A percentile compares a stretch with the other conserved stretches of the same genome.
phyloP scores from a whole-genome alignment of 2,888 invertebrate genomes.

The Ptychoptera contaminata region DNA sequence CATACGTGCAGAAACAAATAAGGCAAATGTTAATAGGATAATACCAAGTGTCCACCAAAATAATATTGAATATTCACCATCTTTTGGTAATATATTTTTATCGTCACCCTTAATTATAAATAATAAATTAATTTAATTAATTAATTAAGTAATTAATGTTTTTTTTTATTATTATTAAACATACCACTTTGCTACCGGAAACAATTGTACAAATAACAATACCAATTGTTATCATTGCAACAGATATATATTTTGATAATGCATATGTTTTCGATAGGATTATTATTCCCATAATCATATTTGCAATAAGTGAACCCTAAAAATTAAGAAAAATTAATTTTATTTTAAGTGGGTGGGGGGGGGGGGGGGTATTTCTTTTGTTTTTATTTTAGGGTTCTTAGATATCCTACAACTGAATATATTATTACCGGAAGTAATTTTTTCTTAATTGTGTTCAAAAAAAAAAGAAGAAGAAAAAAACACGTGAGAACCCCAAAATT shows the following conservation, averaged over 20 bases:
- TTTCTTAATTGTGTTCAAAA: neutral
- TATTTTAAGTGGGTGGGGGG: too few species aligned
- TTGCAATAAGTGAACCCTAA: conserved; percentile 88
- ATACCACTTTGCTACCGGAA: conserved; percentile 52
- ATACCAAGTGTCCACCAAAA: conserved; percentile 61
- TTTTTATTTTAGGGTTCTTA: too few species aligned
- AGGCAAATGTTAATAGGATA: conserved; percentile 63
- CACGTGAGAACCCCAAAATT: too few species aligned
- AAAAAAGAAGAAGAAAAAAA: too few species aligned
- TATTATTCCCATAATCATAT: conserved; percentile 87
- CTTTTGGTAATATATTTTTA: conserved; percentile 43
- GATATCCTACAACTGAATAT: too few species aligned
- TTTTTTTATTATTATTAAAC: conserved; percentile 7
- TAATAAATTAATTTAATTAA: conserved; percentile 8
- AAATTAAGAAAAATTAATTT: conserved; percentile 13
- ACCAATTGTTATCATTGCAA: conserved; percentile 84
- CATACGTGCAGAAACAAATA: conserved; percentile 89
- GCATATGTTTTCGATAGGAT: conserved; percentile 73
- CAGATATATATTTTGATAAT: conserved; percentile 74
- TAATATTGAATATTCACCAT: conserved; percentile 22
- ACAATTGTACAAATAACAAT: conserved; percentile 82
- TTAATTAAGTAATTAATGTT: neutral
- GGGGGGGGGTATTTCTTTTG: too few species aligned
- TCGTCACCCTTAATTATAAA: conserved; percentile 26
- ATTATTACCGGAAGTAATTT: too few species aligned